These are phyloP conservation scores for Drosophila dunni DNA, from an alignment of 1,140 invertebrate genomes.

Conservation along the genomic window DNA sequence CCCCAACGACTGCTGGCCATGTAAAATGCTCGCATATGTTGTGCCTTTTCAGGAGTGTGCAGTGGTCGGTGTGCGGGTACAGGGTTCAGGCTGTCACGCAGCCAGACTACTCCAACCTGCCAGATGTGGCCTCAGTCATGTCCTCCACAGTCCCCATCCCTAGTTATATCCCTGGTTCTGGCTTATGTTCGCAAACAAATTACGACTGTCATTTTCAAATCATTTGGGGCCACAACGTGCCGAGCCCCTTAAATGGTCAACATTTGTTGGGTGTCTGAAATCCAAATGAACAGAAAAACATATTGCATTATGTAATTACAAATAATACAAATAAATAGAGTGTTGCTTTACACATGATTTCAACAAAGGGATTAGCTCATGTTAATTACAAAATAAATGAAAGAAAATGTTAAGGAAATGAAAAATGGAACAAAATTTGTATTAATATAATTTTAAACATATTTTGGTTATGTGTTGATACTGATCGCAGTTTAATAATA, in stretches of 20 bases:
- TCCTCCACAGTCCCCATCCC: not conserved
- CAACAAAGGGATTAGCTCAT: too few relatives aligned
- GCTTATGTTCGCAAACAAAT: conserved; percentile 74
- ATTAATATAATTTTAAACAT: too few relatives aligned
- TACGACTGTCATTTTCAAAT: conserved; percentile 81
- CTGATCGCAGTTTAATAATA: too few relatives aligned
- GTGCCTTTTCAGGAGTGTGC: conserved; percentile 36
- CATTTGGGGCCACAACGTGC: conserved; percentile 70
- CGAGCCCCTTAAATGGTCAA: conserved; percentile 55
- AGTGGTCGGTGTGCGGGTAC: not conserved
- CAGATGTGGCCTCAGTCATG: conserved; percentile 32
- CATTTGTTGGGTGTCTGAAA: conserved; percentile 7
- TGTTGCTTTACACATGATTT: not conserved
- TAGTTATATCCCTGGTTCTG: not conserved
- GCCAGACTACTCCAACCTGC: conserved; percentile 19
- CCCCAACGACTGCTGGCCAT: conserved; percentile 49
- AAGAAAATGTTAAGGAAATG: too few relatives aligned
- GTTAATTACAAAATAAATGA: too few relatives aligned
- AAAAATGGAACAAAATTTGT: too few relatives aligned
- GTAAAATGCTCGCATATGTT: conserved; percentile 78
- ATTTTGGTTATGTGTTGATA: too few relatives aligned
- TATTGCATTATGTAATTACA: not conserved
- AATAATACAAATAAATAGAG: conserved; percentile 1
- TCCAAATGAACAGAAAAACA: conserved; percentile 7
- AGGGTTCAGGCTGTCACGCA: conserved; percentile 10